These are phyloP conservation scores for Apistogramma diplotaenia DNA, from an alignment of 2,113 vertebrate genomes.

Conservation along the genomic window DNA sequence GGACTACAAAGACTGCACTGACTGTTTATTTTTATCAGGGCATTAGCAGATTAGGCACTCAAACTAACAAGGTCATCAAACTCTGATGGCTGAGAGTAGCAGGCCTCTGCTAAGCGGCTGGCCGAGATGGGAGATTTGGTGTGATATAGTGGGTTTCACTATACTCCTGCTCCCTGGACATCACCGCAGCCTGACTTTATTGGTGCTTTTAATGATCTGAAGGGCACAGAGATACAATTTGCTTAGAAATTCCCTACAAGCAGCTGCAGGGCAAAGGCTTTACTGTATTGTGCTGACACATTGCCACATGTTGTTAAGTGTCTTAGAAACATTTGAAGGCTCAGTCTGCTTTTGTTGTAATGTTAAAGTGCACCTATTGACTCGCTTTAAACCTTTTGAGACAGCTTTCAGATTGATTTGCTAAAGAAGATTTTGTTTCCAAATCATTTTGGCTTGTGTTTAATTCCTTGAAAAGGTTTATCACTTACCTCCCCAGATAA, in stretches of 20 bases:
- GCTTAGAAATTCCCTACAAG: conserved; percentile 14
- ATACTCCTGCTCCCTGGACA: conserved; percentile 23
- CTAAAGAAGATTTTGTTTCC: conserved; percentile 18
- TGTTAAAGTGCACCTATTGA: conserved; percentile 22
- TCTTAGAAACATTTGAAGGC: conserved; percentile 17
- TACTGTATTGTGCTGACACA: conserved; percentile 15
- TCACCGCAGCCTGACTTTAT: conserved; percentile 32
- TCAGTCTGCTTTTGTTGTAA: conserved; percentile 12
- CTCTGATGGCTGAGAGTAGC: conserved; percentile 64
- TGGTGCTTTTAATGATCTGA: conserved; percentile 48
- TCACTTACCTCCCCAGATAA: conserved; percentile 17
- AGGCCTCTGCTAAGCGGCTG: conserved; percentile 59
- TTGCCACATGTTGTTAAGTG: conserved; percentile 9
- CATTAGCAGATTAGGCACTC: conserved; percentile 81
- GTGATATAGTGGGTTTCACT: conserved; percentile 48
- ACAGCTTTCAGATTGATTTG: conserved; percentile 32
- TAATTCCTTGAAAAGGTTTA: conserved; percentile 1
- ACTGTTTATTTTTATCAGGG: conserved; percentile 78
- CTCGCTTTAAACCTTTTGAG: conserved; percentile 11
- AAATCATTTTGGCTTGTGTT: conserved; percentile 2
- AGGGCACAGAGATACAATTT: conserved; percentile 39
- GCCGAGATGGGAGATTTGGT: conserved; percentile 42
- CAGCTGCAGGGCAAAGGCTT: neutral
- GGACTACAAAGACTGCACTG: conserved; percentile 60
- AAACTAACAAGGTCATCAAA: conserved; percentile 80